Percentiles rank a stretch among this genome's conserved stretches.
Conservation (phyloP, 2,113 vertebrate species). For the Ptyas mucosa region DNA sequence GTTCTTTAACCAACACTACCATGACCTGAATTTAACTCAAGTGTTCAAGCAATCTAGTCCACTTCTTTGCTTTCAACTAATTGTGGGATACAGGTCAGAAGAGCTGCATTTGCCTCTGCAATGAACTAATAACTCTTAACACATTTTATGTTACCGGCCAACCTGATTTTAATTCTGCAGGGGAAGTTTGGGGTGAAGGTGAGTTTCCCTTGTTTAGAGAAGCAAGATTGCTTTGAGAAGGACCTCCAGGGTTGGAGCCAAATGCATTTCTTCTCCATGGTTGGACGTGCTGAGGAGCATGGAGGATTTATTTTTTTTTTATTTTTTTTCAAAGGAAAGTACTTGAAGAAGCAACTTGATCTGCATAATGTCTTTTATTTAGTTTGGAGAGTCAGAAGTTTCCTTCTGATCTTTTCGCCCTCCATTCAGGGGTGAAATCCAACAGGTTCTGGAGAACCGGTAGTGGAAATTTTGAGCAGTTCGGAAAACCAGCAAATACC, state of each 20-base stretch:
- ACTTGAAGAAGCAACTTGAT: background rate
- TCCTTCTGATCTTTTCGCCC: no score
- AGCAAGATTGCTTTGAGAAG: background rate
- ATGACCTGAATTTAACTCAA: constrained; percentile 18
- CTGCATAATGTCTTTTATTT: background rate
- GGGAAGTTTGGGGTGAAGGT: background rate
- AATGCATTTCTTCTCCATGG: background rate
- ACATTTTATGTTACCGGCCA: constrained; percentile 6
- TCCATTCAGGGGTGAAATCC: no score
- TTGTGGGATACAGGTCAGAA: background rate
- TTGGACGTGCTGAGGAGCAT: background rate
- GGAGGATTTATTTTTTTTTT: background rate
- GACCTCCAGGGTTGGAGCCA: background rate
- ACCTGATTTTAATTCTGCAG: background rate
- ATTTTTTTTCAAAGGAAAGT: background rate
- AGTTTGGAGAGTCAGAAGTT: background rate
- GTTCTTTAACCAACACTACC: constrained; percentile 52
- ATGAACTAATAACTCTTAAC: constrained; percentile 34
- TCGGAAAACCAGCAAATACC: no score
- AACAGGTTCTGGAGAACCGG: no score
- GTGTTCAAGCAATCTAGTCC: constrained; percentile 23
- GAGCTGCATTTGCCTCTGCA: background rate
- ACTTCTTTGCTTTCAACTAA: constrained; percentile 15
- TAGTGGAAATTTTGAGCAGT: no score
- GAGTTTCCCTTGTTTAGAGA: background rate